Conservation (phyloP, 2,113 vertebrate species). For the Neotragus moschatus region DNA sequence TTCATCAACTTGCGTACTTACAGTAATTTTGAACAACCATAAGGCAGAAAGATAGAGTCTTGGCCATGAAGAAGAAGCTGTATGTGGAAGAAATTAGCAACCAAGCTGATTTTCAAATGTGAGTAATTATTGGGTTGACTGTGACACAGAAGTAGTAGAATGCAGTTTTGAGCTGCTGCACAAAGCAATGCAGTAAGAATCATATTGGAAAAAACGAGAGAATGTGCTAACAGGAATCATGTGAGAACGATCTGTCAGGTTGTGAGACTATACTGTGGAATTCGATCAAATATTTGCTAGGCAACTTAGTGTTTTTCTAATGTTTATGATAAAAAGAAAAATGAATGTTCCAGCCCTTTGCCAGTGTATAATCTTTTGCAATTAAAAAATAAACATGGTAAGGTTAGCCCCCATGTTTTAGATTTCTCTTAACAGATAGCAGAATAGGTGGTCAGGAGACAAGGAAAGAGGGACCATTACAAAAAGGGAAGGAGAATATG, state of each 20-base stretch:
- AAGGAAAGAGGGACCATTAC: not conserved
- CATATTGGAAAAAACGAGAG: not conserved
- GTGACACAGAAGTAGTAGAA: not conserved
- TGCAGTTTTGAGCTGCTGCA: not conserved
- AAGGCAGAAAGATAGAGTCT: not conserved
- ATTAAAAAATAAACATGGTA: not conserved
- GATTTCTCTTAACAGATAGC: not conserved
- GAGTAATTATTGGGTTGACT: not conserved
- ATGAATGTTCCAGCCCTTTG: not conserved
- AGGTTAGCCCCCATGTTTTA: not conserved
- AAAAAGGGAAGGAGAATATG: not conserved
- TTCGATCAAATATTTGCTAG: not conserved
- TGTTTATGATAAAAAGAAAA: constrained; percentile 19
- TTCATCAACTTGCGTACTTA: constrained; percentile 9
- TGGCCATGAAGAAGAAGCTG: not conserved
- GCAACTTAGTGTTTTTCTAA: not conserved
- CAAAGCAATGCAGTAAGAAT: not conserved
- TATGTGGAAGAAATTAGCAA: not conserved
- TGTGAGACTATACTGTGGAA: not conserved
- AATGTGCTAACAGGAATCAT: not conserved
- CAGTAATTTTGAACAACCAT: not conserved
- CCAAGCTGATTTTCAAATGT: not conserved
- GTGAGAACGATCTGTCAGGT: not conserved
- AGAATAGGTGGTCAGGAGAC: not conserved
- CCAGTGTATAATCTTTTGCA: not conserved